A percentile compares a stretch with the other conserved stretches of the same genome.
Conservation (phyloP, 2,888 invertebrate genomes). For the Metopia argyrocephala region DNA sequence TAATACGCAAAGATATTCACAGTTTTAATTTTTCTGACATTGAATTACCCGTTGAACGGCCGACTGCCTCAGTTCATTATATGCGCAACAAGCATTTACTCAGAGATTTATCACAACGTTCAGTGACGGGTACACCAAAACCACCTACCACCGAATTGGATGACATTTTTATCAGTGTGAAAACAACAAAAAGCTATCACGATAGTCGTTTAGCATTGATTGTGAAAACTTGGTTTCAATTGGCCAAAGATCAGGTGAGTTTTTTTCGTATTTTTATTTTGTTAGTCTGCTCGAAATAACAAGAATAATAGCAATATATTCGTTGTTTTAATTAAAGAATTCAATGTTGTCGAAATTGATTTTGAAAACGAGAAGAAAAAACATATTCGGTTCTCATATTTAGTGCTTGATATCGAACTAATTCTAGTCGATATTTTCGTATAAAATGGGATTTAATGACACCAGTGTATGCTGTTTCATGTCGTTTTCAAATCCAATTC, state of each 20-base stretch:
- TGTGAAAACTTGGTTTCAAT: slow-evolving; percentile 96
- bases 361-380: too few species aligned
- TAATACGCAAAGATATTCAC: slow-evolving; percentile 78
- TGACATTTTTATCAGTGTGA: slow-evolving; percentile 96
- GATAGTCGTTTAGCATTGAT: slow-evolving; percentile 90
- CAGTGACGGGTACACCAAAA: slow-evolving; percentile 79
- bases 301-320: background rate
- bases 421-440: too few species aligned
- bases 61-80: slow-evolving; percentile 73
- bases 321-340: too few species aligned
- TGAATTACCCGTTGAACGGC: slow-evolving; percentile 75
- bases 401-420: too few species aligned
- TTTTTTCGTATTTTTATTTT: background rate
- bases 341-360: too few species aligned
- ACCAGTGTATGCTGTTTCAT: too few species aligned
- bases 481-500: too few species aligned
- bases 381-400: too few species aligned
- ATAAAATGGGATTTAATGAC: too few species aligned
- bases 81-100: slow-evolving; percentile 76
- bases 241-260: slow-evolving; percentile 93
- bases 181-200: slow-evolving; percentile 94
- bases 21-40: slow-evolving; percentile 78
- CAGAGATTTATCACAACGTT: slow-evolving; percentile 76
- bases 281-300: background rate
- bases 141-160: slow-evolving; percentile 86